phyloP scores from a whole-genome alignment of 2,797 vertebrate species.

The Bucorvus abyssinicus region DNA sequence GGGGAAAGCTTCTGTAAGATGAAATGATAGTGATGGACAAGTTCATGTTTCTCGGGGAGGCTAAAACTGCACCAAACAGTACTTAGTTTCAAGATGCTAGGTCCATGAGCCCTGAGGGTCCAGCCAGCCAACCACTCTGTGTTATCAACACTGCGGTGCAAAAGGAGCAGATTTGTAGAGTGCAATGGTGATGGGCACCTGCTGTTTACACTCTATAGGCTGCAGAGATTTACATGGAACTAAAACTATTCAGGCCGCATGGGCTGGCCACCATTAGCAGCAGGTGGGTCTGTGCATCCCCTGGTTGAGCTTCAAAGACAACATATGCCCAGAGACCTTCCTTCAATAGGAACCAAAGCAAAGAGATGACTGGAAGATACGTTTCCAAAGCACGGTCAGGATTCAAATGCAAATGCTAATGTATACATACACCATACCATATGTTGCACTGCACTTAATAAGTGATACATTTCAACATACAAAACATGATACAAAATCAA shows the following conservation, averaged over 20 bases:
- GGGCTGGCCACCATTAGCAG: background rate
- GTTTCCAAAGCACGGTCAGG: background rate
- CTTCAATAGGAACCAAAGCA: background rate
- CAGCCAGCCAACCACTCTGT: background rate
- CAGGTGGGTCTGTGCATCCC: background rate
- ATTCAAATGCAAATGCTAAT: background rate
- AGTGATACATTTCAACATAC: background rate
- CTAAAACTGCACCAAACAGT: background rate
- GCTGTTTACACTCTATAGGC: background rate
- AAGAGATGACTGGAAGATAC: background rate
- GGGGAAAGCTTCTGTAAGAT: background rate
- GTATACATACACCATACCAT: background rate
- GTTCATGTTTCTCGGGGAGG: background rate
- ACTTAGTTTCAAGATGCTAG: background rate
- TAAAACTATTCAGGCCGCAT: background rate
- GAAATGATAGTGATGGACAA: background rate
- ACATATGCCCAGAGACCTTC: background rate
- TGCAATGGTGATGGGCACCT: background rate
- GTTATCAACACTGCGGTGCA: background rate
- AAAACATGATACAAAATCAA: slow-evolving; percentile 27
- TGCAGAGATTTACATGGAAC: background rate
- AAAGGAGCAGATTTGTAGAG: background rate
- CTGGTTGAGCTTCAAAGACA: background rate
- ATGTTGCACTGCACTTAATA: background rate
- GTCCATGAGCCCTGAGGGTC: background rate